Percentiles rank a stretch among this genome's conserved stretches.
These are phyloP conservation scores for Ecliptopera silaceata DNA, from an alignment of 2,888 invertebrate genomes.

Conservation along the genomic window DNA sequence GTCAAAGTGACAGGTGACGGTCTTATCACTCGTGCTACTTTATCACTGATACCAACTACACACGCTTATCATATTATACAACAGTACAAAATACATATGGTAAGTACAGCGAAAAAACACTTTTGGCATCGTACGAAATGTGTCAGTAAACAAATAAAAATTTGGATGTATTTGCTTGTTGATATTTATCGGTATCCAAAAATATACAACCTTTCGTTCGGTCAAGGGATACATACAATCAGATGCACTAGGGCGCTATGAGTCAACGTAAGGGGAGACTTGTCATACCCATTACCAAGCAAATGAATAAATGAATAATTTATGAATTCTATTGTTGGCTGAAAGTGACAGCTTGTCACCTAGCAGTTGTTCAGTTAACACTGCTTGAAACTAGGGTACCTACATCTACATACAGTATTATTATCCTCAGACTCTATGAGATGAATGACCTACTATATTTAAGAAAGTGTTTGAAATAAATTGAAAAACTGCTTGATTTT, in stretches of 20 bases:
- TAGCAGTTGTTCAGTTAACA: constrained; percentile 6
- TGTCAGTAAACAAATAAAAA: constrained; percentile 26
- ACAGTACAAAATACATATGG: constrained; percentile 29
- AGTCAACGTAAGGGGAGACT: constrained; percentile 42
- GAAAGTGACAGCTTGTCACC: constrained; percentile 43
- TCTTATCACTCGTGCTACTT: constrained; percentile 34
- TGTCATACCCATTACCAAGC: constrained; percentile 42
- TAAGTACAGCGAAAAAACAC: too few relatives aligned
- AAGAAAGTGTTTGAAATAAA: background rate
- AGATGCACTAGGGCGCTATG: constrained; percentile 21
- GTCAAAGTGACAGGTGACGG: constrained; percentile 31
- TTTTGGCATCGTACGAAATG: constrained; percentile 21
- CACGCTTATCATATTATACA: constrained; percentile 28
- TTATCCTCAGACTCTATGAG: constrained; percentile 5
- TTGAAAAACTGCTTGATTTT: background rate
- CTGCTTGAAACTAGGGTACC: constrained; percentile 19
- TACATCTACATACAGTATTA: constrained; percentile 7
- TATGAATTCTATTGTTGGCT: constrained; percentile 52
- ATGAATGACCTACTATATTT: constrained; percentile 7
- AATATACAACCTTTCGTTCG: constrained; percentile 10
- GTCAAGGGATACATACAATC: constrained; percentile 23
- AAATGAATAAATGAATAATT: constrained; percentile 48
- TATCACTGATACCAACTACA: constrained; percentile 23
- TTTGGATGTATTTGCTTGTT: background rate
- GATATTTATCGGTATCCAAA: constrained; percentile 11